Evolutionary conservation across 2,888 invertebrate species (phyloP), one percentile per base, ranked within the genome.

Genomic region (Mesorhabditis belari): DNA sequence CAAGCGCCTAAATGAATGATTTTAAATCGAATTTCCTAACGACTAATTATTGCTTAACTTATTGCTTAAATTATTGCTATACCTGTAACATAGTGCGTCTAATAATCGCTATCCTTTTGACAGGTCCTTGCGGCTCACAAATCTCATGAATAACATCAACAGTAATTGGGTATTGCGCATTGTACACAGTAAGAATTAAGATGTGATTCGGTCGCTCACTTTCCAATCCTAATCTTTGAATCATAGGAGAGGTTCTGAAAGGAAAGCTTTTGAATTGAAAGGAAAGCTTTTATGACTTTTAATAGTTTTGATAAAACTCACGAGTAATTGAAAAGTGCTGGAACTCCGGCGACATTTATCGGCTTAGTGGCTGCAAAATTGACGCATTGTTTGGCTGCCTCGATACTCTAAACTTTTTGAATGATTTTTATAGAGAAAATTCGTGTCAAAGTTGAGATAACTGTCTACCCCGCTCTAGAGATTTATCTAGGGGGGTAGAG

Each of bases 151-250:
- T 88, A 64, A 96, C 95, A 84, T 72, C 70, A 88, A 95, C 95
- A 85, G 94, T 95, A 84, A 98, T 95, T 66, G 96, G 95, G 85
- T 96, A 98, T 83, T 93, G 91, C 67, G 95, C 94, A 85, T 96
- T 96, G 83, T 94, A 89, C 83, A 98, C 90, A 81, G 95, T 95
- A 86, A 95, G 92, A 76, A 96, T 88, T 80, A 98, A 86, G 78
- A 98, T 91, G 85, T 94, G 92, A 86, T 96, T 96, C 80, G 91
- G 91, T 81, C 90, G 88, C 71, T 90, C 89, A 49, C 73, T 67
- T 60, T 81, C 81, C 57, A 79, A 70, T 5, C 77, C 80, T 51
- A 70, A 64, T 19, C 77, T 67, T 55, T 74, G 73, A 24, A 77
- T 67, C 23, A 58, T 62, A 23, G 69, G 58, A 6, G 69, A 69